Conservation (phyloP, 2,113 vertebrate species). For the Pelecanus crispus region DNA sequence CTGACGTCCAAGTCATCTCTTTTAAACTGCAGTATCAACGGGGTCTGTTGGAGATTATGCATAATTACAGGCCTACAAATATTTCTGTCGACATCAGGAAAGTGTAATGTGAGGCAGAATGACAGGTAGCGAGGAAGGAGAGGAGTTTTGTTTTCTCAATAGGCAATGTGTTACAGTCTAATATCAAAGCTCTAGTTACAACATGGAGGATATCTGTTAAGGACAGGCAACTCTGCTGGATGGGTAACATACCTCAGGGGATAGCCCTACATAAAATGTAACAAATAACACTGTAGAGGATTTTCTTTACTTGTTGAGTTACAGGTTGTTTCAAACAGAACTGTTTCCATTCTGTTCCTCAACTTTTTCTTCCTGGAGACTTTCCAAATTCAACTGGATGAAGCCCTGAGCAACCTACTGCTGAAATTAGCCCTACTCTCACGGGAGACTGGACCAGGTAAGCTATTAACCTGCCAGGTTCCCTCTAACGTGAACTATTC, state of each 20-base stretch:
- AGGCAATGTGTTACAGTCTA: background rate
- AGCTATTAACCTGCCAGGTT: background rate
- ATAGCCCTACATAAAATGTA: fast-evolving
- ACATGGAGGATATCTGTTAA: background rate
- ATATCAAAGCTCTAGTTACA: background rate
- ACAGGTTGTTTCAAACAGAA: background rate
- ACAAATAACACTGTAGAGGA: background rate
- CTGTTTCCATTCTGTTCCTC: background rate
- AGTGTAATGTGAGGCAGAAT: background rate
- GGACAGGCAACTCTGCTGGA: fast-evolving
- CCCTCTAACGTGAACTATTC: background rate
- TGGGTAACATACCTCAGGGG: background rate
- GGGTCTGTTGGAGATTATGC: background rate
- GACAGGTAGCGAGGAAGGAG: background rate
- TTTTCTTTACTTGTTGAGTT: background rate
- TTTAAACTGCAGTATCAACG: background rate
- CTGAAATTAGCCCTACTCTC: background rate
- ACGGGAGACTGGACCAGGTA: background rate
- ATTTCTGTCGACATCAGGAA: background rate
- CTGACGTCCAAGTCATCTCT: background rate
- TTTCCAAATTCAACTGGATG: background rate
- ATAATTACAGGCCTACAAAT: background rate
- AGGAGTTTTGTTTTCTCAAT: background rate
- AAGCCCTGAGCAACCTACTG: background rate
- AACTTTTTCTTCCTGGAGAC: background rate